Evolutionary conservation across 2,113 vertebrate species (phyloP), one percentile per base, ranked within the genome.

Genomic region (Ptychochromis oligacanthus): DNA sequence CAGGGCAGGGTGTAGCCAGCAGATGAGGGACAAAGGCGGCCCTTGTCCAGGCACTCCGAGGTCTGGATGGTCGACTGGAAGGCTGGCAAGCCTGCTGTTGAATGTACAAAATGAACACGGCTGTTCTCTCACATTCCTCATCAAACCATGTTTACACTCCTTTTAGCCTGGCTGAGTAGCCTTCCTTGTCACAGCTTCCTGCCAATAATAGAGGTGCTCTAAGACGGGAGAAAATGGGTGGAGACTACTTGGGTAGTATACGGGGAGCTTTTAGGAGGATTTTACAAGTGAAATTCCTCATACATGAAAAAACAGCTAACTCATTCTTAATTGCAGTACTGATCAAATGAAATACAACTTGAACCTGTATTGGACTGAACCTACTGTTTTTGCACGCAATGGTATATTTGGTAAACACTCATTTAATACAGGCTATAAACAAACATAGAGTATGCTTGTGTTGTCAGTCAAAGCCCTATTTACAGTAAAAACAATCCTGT

Each of bases 21-120:
- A 89, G 82, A 94, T 89, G 91, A 78, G 82, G 38, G 93, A 98
- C 97, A 98, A 98, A 97, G 96, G 92, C 93, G 56, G 78, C 91
- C 91, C 95, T 98, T 97, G 96, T 98, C 94, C 93, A 93, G 77
- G 93, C 94, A 93, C 95, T 94, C 93, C 83, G 81, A 79, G 72
- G 93, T 89, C 86, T 62, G 93, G 94, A 93, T 93, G 90, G 95
- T 89, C 92, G 84, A 91, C 91, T 95, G 94, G 93, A 90, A 94
- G 92, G 83, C 88, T 91, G 89, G 92, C 88, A 81, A 57, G 77
- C 82, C 6, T 49, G 79, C 84, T 77, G 89, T 81, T 92, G 87
- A 94, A 92, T 84, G 89, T 91, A 92, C 91, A 91, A 93, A 72
- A 88, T 82, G 90, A 90, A 90, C 87, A 61, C 58, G 85, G 90